phyloP scores from a whole-genome alignment of 2,888 invertebrate genomes.

The Pristionchus fissidentatus region DNA sequence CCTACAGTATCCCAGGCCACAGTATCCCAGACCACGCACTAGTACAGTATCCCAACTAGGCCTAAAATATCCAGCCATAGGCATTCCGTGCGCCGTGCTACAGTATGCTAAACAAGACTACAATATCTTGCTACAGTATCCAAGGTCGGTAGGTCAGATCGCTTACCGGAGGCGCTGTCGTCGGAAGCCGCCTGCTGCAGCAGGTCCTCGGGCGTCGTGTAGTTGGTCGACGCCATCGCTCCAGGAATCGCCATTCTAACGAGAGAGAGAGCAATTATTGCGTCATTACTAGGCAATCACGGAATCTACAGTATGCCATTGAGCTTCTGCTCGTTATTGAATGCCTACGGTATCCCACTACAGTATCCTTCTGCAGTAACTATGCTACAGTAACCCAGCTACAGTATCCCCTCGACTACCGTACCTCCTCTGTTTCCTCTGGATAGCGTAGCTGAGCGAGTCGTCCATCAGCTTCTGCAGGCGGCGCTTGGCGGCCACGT shows the following conservation, averaged over 20 bases:
- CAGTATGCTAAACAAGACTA: too few species aligned
- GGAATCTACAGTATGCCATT: too few species aligned
- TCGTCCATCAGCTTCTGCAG: conserved; percentile 71
- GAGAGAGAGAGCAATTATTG: too few species aligned
- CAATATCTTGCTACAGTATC: neutral
- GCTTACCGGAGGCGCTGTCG: conserved; percentile 7
- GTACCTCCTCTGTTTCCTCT: conserved; percentile 43
- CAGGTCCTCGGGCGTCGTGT: neutral
- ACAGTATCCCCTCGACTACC: too few species aligned
- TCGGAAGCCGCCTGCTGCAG: conserved; percentile 34
- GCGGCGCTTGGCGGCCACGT: conserved; percentile 68
- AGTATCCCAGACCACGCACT: too few species aligned
- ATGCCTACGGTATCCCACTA: neutral
- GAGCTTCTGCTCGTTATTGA: neutral
- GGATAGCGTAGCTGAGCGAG: conserved; percentile 54
- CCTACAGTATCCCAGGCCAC: neutral
- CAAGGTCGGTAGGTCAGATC: neutral
- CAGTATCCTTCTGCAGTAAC: too few species aligned
- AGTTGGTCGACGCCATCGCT: conserved; percentile 10
- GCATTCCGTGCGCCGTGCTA: too few species aligned
- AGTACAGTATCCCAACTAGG: too few species aligned
- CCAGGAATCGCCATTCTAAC: neutral
- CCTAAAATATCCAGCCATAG: too few species aligned
- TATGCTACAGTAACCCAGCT: too few species aligned
- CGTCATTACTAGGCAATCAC: too few species aligned